Evolutionary conservation across 2,113 vertebrate species (phyloP).

Genomic region (Spheniscus mendiculus): DNA sequence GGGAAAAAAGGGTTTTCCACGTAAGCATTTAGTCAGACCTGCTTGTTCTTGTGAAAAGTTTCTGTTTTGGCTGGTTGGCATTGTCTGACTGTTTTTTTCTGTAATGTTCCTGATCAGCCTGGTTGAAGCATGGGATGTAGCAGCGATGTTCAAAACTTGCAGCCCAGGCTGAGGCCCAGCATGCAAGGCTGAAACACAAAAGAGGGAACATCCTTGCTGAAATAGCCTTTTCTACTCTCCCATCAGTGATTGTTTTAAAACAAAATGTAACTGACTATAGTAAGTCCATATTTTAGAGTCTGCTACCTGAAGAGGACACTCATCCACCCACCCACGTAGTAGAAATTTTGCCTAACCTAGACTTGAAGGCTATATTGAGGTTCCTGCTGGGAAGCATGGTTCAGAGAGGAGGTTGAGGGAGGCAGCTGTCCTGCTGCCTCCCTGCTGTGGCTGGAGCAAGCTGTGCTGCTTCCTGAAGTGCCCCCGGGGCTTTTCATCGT

Average conservation of each 20-base stretch:
- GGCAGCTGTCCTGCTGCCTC: fast-evolving
- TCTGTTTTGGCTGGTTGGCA: not conserved
- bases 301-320: not conserved
- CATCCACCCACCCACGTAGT: not conserved
- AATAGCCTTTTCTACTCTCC: not conserved
- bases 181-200: not conserved
- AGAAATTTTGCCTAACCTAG: not conserved
- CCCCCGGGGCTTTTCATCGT: fast-evolving
- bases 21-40: not conserved
- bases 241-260: not conserved
- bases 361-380: not conserved
- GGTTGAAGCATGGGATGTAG: not conserved
- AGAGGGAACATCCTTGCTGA: not conserved
- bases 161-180: not conserved
- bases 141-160: not conserved
- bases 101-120: not conserved
- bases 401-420: not conserved
- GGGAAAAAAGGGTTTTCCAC: not conserved
- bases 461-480: not conserved
- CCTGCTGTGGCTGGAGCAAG: fast-evolving
- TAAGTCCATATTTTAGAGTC: not conserved
- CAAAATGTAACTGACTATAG: not conserved
- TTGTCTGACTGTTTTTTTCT: not conserved
- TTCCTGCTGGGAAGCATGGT: not conserved
- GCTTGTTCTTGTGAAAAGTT: not conserved